Percentiles rank a stretch among this genome's conserved stretches.
These are phyloP conservation scores for Tyrannus savana DNA, from an alignment of 2,113 vertebrate genomes.

Conservation along the genomic window DNA sequence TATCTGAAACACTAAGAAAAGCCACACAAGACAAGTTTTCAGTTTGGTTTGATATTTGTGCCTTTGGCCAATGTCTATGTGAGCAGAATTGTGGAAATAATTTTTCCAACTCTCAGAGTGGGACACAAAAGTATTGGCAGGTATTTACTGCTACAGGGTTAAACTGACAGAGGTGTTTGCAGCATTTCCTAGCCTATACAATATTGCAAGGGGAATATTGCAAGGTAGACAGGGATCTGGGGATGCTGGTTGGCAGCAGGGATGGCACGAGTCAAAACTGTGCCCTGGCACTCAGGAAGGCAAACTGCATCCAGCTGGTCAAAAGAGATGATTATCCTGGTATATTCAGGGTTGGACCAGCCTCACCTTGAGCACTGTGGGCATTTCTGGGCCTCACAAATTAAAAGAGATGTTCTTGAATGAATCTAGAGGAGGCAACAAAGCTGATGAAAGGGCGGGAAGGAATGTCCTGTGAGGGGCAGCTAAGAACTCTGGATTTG, in stretches of 20 bases:
- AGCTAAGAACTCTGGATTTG: background rate
- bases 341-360: fast-evolving
- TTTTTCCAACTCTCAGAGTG: background rate
- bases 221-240: background rate
- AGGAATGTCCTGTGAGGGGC: background rate
- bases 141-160: background rate
- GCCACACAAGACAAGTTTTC: background rate
- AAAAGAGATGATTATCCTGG: fast-evolving
- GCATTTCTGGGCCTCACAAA: background rate
- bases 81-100: background rate
- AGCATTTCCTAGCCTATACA: background rate
- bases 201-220: background rate
- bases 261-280: background rate
- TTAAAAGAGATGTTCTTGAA: background rate
- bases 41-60: background rate
- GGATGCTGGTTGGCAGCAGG: background rate
- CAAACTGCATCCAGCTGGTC: fast-evolving
- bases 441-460: background rate
- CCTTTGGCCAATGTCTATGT: background rate
- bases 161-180: background rate
- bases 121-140: background rate
- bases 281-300: background rate
- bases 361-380: background rate
- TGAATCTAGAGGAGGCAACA: background rate
- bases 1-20: background rate